Base-by-base conservation (phyloP, 2,888 invertebrate species). In the Lepeophtheirus nordmannii region DNA sequence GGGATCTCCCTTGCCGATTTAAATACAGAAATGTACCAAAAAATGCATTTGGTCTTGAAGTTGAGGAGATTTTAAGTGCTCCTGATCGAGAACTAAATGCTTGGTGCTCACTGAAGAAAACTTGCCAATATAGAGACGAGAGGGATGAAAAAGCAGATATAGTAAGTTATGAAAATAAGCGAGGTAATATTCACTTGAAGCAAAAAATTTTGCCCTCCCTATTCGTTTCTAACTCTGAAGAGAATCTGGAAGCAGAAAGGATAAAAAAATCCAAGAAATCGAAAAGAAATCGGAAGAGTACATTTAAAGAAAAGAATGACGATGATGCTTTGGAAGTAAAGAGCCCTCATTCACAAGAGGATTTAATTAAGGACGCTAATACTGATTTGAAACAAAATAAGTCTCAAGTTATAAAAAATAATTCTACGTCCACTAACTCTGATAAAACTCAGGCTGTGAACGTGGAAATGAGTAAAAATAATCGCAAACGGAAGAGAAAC, bases 1-100 rank as follows among this genome's bases (percentile, higher is more conserved):
- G 85, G 20, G 92, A 94, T 73, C 75, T 87, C 71, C 91, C 91
- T 0, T 93, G 92, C 68, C 80, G 89, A 71, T 98, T 94, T 76
- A 92, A 90, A 73, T 98, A 98, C 74, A 81, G 92, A 38, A 82
- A 88, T 74, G 92, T 89, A 0, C 80, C 84, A 56, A 85, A 92
- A 0, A 96, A 96, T 75, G 85, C 86, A 76, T 98, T 87, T 76
- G 98, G 98, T 0, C 79, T 98, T 30, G 82, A 84, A 8, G 78
- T 86, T 59, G 92, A 92, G 72, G 98, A 98, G 82, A 92, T 92
- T 75, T 59, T 66, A 56, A 7, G 39, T 62, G 91, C 93, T 0
- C 87, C 90, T 73, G 97, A 97, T 75, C 85, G 83, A 70, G 96
- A 97, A 76, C 78, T 98, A 10, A 97, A 98, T 72, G 83, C 84